Evolutionary conservation across 1,140 invertebrate species (phyloP), one percentile per base, ranked within the genome.

Genomic region (Mizuhopecten yessoensis): DNA sequence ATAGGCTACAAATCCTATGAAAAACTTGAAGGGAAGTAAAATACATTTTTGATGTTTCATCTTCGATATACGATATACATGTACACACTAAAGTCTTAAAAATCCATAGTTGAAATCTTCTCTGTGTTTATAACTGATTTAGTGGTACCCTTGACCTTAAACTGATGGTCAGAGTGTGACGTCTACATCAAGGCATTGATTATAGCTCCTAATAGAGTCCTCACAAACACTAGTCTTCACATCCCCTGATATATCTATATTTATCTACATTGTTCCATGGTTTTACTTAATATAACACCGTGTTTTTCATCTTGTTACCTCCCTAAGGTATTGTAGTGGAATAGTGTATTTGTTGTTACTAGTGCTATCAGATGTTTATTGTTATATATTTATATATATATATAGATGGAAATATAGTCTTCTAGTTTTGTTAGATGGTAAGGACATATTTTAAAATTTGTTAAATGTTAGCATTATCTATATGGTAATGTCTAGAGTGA

Each of bases 321-420:
- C 11, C 45, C 20, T 49, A 10, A 49, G n/a, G 45, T 49, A 49
- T 49, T 49, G 45, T 49, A 15, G 11, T 49, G 45, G 11, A n/a
- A n/a, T 49, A 23, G 45, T 49, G n/a, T n/a, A n/a, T 49, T 20
- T 49, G 45, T 49, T 23, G 20, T 2, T 49, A 17, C 11, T 15
- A 49, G 45, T 49, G 45, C 45, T 49, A 49, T 75, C 57, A 75
- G 57, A 75, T 75, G 45, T 49, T n/a, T n/a, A n/a, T n/a, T n/a
- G n/a, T n/a, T n/a, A 20, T 75, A 75, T 75, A 75, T 75, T 75
- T 75, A 75, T 75, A 75, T 29, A 75, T 29, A 75, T 29, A 75
- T 29, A 75, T 2, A 17, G 57, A 75, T 0, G 57, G 57, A 75
- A 75, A 75, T 75, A 75, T 75, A 75, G 57, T 29, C 29, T 75